Base-by-base conservation (phyloP, 37 sponge, comb jelly and placozoan genomes). In the Haliclona indistincta region DNA sequence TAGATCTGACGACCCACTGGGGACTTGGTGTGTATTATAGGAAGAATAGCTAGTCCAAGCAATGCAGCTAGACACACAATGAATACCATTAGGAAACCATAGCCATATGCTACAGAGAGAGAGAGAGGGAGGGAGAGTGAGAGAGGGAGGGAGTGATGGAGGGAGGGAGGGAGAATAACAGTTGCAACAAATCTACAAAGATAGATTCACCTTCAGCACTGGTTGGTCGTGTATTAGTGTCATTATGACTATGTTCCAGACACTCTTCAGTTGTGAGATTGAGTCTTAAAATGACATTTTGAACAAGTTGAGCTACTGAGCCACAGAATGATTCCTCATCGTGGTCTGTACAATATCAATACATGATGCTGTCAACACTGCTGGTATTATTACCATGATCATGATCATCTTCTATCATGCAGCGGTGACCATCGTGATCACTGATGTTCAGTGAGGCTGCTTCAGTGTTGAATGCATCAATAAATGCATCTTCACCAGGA, bases 41-140 rank as follows among this genome's bases (percentile, higher is more conserved):
- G 90, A 5, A 92, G 56, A 2, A 68, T 19, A 0, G 75, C 26
- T 26, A 92, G 40, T 22, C 84, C 89, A 3, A 80, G 38, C 38
- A 87, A 74, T 17, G 93, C 83, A 6, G n/a, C 55, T 36, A 66
- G 20, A 43, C 81, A 79, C 34, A 92, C 68, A 42, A 84, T 5
- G 22, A 81, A 30, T 13, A 84, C 56, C 53, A 86, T 78, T 29
- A 84, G 62, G 52, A 88, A 88, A 0, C 89, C 89, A 80, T 78
- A 81, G 17, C 90, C 89, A 58, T 84, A 92, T 1, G 82, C 93
- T 87, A 72, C 32, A 67, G 34, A 63, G 8, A 29, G 30, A 44
- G 42, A n/a, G n/a, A n/a, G n/a, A n/a, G n/a, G n/a, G n/a, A n/a
- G n/a, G n/a, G n/a, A n/a, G n/a, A n/a, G n/a, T n/a, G n/a, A n/a